A percentile compares a stretch with the other conserved stretches of the same genome.
Conservation (phyloP, 2,888 invertebrate species). For the Micoletzkya japonica region DNA sequence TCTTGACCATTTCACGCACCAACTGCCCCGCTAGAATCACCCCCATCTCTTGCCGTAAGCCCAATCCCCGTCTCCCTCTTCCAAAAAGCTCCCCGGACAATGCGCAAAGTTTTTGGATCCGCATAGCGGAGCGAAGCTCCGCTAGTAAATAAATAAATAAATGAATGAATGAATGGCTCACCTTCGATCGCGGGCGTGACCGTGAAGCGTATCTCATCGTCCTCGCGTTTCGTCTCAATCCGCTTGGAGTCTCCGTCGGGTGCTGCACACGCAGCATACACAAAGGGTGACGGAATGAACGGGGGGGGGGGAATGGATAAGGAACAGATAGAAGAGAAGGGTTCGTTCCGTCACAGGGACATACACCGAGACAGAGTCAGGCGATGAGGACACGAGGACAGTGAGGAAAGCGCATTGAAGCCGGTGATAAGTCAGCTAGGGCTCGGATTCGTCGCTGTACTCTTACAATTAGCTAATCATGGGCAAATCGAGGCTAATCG, state of each 20-base stretch:
- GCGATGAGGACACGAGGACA: neutral
- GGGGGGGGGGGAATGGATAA: neutral
- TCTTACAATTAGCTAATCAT: no score
- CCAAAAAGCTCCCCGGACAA: no score
- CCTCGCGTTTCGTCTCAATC: neutral
- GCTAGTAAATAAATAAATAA: neutral
- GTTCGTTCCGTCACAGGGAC: neutral
- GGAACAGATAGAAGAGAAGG: neutral
- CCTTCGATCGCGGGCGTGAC: conserved; percentile 11
- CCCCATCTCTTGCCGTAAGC: no score
- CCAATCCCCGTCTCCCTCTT: no score
- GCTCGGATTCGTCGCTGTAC: no score
- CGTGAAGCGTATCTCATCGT: conserved; percentile 3
- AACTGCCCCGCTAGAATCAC: neutral
- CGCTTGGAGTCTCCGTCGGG: conserved; percentile 3
- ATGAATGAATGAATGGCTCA: neutral
- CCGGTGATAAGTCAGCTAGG: neutral
- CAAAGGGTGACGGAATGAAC: neutral
- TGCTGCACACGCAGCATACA: conserved; percentile 11
- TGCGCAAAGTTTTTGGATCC: no score
- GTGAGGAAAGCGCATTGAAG: neutral
- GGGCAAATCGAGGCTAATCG: no score
- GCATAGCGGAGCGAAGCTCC: no score
- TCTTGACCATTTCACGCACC: neutral
- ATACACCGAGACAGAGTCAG: neutral